A percentile compares a stretch with the other conserved stretches of the same genome.
Evolutionary conservation across 1,140 invertebrate genomes (phyloP).

Genomic region (Tribolium castaneum): DNA sequence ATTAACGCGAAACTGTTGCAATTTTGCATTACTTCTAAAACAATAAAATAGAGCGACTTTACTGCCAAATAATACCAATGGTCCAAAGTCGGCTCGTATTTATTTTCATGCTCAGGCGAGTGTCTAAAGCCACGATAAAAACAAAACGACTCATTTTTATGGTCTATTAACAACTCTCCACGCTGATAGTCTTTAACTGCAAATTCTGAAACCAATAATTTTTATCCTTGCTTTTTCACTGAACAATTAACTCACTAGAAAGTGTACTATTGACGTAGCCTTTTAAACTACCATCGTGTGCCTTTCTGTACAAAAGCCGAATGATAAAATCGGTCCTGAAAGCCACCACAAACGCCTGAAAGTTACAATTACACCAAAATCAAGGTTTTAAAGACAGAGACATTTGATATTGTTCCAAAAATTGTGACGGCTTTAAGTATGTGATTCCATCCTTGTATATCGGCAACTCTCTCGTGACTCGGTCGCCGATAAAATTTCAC

Average conservation of each 20-base stretch:
- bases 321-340: constrained; percentile 13
- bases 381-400: neutral
- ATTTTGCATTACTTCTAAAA: constrained; percentile 1
- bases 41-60: constrained; percentile 2
- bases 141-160: neutral
- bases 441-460: constrained; percentile 66
- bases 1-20: neutral
- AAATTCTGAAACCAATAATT: neutral
- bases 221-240: neutral
- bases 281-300: neutral
- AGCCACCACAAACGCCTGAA: constrained; percentile 14
- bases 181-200: neutral
- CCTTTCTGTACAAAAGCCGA: neutral
- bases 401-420: constrained; percentile 14
- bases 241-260: neutral
- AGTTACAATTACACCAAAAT: neutral
- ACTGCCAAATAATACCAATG: constrained; percentile 15
- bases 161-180: neutral
- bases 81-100: neutral
- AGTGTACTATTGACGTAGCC: constrained; percentile 18
- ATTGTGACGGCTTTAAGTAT: neutral
- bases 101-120: neutral
- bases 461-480: constrained; percentile 74
- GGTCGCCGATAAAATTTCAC: constrained; percentile 76
- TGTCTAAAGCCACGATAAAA: constrained; percentile 18